A percentile compares a stretch with the other conserved stretches of the same genome.
These are phyloP conservation scores for Poeciliopsis retropinna DNA, from an alignment of 2,113 vertebrate genomes.

Conservation along the genomic window DNA sequence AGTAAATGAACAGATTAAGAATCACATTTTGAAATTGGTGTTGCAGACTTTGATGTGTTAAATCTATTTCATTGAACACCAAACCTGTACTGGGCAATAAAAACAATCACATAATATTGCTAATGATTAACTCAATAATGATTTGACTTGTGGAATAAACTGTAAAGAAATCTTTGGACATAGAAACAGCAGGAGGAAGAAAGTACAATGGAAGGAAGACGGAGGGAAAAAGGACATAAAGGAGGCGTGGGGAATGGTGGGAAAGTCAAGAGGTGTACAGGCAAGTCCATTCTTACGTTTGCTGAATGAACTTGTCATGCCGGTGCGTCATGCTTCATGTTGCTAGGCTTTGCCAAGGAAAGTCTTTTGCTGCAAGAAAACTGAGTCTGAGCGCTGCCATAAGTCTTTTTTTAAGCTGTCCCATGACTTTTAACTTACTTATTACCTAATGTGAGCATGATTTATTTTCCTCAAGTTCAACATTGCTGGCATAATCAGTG, in stretches of 20 bases:
- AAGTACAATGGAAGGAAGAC: constrained; percentile 11
- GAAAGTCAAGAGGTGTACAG: constrained; percentile 47
- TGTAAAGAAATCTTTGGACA: not conserved
- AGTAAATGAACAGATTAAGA: not conserved
- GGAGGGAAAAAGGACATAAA: not conserved
- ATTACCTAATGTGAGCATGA: not conserved
- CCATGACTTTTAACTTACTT: constrained; percentile 13
- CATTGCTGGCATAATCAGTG: not conserved
- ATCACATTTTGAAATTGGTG: not conserved
- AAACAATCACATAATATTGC: not conserved
- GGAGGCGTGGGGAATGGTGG: constrained; percentile 10
- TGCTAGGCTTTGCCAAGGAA: constrained; percentile 19
- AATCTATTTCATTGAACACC: not conserved
- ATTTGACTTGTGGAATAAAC: constrained; percentile 4
- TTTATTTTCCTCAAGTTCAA: not conserved
- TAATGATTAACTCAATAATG: constrained; percentile 8
- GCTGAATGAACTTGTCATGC: constrained; percentile 34
- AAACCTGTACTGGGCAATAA: not conserved
- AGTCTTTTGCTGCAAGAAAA: constrained; percentile 4
- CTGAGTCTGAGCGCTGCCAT: not conserved
- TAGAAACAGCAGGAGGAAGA: constrained; percentile 12
- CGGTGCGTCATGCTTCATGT: constrained; percentile 48
- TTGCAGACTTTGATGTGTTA: not conserved
- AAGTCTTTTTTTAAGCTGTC: not conserved
- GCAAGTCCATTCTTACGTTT: constrained; percentile 59